A percentile compares a stretch with the other conserved stretches of the same genome.
Conservation (phyloP, 2,888 invertebrate species). For the Pachycephus smyrnensis region DNA sequence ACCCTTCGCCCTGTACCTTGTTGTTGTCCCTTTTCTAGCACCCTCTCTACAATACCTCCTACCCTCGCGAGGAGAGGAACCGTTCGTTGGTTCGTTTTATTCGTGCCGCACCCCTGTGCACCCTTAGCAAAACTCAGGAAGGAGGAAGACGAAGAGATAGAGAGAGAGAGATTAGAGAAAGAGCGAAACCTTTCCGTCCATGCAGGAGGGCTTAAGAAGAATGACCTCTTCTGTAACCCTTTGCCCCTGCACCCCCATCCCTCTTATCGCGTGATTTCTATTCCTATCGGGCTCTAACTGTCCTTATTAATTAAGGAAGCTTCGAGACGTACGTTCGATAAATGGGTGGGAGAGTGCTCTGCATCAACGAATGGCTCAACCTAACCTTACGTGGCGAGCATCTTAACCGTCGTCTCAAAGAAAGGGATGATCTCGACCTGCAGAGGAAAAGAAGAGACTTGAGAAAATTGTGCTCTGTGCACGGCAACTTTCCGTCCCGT, state of each 20-base stretch:
- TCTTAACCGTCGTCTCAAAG: neutral
- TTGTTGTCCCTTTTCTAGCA: neutral
- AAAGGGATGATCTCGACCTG: neutral
- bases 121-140: neutral
- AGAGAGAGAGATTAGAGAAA: too few species aligned
- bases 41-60: neutral
- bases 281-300: constrained; percentile 26
- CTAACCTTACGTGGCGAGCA: neutral
- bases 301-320: constrained; percentile 29
- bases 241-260: neutral
- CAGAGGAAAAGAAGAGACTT: constrained; percentile 3
- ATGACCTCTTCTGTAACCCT: neutral
- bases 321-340: constrained; percentile 6
- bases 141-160: neutral
- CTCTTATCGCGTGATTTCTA: constrained; percentile 26
- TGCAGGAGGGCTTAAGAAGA: neutral
- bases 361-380: neutral
- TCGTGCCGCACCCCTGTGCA: neutral
- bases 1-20: neutral
- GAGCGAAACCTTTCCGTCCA: neutral
- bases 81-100: neutral
- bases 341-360: neutral
- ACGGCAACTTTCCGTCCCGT: constrained; percentile 36
- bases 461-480: constrained; percentile 41
- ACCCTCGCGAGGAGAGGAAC: neutral